These are phyloP conservation scores for Orius insidiosus DNA, from an alignment of 1,140 invertebrate species.

Conservation along the genomic window DNA sequence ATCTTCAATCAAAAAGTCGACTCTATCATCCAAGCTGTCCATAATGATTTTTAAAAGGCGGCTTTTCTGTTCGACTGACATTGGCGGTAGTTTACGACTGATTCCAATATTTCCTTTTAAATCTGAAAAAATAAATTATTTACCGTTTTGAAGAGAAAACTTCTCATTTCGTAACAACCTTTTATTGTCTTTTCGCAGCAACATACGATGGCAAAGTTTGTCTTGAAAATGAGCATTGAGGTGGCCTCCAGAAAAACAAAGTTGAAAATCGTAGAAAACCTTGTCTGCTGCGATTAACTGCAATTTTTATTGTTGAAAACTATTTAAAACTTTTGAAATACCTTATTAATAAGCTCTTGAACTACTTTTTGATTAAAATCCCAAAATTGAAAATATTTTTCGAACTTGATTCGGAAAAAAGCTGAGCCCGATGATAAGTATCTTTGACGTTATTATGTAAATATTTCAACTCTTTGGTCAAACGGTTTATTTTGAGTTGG, in stretches of 20 bases:
- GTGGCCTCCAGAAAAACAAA: slow-evolving; percentile 6
- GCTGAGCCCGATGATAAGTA: not conserved
- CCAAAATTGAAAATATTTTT: slow-evolving; percentile 9
- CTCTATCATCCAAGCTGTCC: slow-evolving; percentile 2
- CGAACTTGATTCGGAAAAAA: not conserved
- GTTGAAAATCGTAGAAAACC: not conserved
- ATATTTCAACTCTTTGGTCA: not conserved
- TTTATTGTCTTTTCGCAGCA: not conserved
- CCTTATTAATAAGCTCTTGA: slow-evolving; percentile 3
- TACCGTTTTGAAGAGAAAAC: too few relatives aligned
- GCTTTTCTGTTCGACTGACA: not conserved
- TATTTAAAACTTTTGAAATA: not conserved
- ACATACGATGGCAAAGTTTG: slow-evolving; percentile 5
- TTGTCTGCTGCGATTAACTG: slow-evolving; percentile 6
- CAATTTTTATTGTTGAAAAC: not conserved
- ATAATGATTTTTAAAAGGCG: slow-evolving; percentile 1
- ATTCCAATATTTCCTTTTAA: not conserved
- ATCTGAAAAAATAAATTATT: slow-evolving; percentile 3
- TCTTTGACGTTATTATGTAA: slow-evolving; percentile 6
- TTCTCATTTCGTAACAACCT: too few relatives aligned
- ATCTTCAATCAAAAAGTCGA: slow-evolving; percentile 6
- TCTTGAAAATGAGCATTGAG: not conserved
- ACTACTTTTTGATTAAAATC: slow-evolving; percentile 7
- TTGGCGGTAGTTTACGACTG: not conserved
- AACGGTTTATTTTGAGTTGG: not conserved